These are phyloP conservation scores for Jordanella pulchra DNA, from an alignment of 2,797 vertebrate genomes.

Conservation along the genomic window DNA sequence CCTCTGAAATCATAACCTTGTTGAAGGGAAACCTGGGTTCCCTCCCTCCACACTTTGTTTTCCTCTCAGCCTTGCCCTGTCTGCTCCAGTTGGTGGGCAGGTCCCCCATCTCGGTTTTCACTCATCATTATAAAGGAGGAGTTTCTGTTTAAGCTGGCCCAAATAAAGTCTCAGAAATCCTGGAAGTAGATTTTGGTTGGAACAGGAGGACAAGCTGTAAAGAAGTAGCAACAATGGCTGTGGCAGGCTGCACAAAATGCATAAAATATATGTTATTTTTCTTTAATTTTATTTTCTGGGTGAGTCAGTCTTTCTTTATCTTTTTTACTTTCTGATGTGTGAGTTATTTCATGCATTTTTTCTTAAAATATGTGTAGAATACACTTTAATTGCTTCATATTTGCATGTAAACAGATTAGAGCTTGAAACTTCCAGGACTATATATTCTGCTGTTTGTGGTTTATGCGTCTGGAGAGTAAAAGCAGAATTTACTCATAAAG, in stretches of 20 bases:
- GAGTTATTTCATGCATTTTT: not conserved
- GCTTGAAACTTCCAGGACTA: conserved; percentile 3
- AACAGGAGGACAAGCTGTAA: conserved; percentile 40
- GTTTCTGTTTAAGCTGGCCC: conserved; percentile 45
- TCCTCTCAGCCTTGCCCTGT: conserved; percentile 28
- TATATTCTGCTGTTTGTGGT: not conserved
- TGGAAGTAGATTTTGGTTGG: conserved; percentile 45
- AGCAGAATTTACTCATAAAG: conserved; percentile 17
- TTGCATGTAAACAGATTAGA: conserved; percentile 2
- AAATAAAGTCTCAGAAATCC: conserved; percentile 42
- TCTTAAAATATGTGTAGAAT: not conserved
- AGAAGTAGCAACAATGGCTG: conserved; percentile 61
- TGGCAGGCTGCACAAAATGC: conserved; percentile 74
- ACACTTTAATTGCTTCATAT: not conserved
- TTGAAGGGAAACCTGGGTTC: conserved; percentile 7
- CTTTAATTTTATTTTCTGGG: conserved; percentile 92
- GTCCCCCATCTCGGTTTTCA: conserved; percentile 70
- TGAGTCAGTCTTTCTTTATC: conserved; percentile 76
- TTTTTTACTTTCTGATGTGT: conserved; percentile 4
- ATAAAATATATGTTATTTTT: conserved; percentile 80
- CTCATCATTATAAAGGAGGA: conserved; percentile 70
- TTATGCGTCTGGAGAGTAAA: conserved; percentile 8
- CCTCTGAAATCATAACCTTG: not conserved
- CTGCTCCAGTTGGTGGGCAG: conserved; percentile 59
- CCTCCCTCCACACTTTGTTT: conserved; percentile 20